Conservation (phyloP, 2,888 invertebrate species). For the Spatulosminthurus flaviceps region DNA sequence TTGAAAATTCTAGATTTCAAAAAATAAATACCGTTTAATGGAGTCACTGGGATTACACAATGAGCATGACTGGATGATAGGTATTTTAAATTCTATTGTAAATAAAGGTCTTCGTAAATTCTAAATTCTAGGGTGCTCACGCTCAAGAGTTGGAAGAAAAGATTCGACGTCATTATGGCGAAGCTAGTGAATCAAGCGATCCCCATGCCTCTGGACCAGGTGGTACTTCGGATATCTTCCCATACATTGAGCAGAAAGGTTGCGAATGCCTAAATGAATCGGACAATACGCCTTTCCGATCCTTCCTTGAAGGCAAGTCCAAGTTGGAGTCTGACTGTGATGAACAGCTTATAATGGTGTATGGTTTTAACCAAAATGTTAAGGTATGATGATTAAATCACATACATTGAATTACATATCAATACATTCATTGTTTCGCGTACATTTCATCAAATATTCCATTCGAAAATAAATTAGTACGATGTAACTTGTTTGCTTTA, state of each 20-base stretch:
- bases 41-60: no score
- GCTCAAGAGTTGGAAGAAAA: conserved; percentile 82
- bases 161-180: conserved; percentile 84
- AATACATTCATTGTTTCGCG: no score
- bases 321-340: conserved; percentile 82
- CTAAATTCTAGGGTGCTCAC: conserved; percentile 83
- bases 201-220: conserved; percentile 81
- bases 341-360: conserved; percentile 74
- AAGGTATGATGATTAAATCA: conserved; percentile 54
- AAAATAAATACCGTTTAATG: no score
- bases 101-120: no score
- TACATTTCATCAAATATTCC: no score
- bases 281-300: conserved; percentile 87
- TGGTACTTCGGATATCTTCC: conserved; percentile 66
- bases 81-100: no score
- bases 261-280: conserved; percentile 97
- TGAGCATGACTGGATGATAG: no score
- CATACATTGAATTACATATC: no score
- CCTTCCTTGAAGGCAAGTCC: conserved; percentile 72
- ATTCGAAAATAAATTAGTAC: no score
- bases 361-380: conserved; percentile 63
- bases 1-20: no score
- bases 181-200: conserved; percentile 69
- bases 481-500: neutral
- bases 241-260: conserved; percentile 59